Percentiles rank a stretch among this genome's conserved stretches.
phyloP scores from a whole-genome alignment of 2,888 invertebrate genomes.

The Heterodera filipjevi region DNA sequence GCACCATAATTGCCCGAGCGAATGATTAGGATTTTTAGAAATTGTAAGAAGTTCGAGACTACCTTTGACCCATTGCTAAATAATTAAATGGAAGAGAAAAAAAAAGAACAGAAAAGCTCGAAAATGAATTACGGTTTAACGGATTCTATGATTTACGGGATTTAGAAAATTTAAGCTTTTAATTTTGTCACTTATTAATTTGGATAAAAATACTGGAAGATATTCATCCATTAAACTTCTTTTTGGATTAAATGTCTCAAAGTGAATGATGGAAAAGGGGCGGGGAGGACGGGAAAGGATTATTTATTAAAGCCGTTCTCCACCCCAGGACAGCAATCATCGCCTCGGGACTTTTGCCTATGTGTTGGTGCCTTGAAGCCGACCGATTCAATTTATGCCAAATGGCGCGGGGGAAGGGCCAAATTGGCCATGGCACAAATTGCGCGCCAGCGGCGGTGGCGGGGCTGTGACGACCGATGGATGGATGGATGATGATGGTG shows the following conservation, averaged over 20 bases:
- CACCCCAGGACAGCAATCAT: not conserved
- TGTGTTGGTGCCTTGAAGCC: not conserved
- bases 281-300: not conserved
- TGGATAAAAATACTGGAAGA: not conserved
- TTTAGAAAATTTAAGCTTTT: too few species aligned
- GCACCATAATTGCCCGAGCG: too few species aligned
- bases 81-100: too few species aligned
- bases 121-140: too few species aligned
- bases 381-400: slow-evolving; percentile 5
- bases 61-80: too few species aligned
- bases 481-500: not conserved
- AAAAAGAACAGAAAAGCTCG: too few species aligned
- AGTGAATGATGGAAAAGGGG: not conserved
- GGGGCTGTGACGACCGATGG: not conserved
- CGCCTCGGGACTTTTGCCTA: not conserved
- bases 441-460: not conserved
- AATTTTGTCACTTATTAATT: not conserved
- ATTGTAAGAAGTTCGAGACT: too few species aligned
- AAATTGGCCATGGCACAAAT: slow-evolving; percentile 10
- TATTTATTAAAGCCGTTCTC: not conserved
- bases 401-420: not conserved
- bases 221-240: not conserved
- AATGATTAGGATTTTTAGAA: too few species aligned
- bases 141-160: too few species aligned
- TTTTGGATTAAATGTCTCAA: not conserved